phyloP scores from a whole-genome alignment of 2,113 vertebrate species.

The Antennarius striatus region DNA sequence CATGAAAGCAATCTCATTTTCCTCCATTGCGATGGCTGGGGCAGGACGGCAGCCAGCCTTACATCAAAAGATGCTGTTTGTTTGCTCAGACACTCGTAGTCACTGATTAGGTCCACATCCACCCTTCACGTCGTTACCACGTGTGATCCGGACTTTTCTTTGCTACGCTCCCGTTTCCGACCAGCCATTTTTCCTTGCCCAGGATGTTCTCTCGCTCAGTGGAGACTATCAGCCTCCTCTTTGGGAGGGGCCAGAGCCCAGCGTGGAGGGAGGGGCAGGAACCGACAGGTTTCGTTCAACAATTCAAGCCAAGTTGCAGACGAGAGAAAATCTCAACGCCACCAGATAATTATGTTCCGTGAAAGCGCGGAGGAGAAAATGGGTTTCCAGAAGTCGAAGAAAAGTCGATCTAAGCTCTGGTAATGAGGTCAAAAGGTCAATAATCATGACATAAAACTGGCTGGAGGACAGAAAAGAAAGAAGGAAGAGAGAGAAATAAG shows the following conservation, averaged over 20 bases:
- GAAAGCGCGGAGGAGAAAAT: constrained; percentile 14
- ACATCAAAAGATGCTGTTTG: constrained; percentile 66
- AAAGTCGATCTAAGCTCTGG: constrained; percentile 41
- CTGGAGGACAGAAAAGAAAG: constrained; percentile 7
- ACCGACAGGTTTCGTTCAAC: too few relatives aligned
- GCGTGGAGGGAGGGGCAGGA: too few relatives aligned
- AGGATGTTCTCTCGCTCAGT: too few relatives aligned
- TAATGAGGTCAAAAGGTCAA: constrained; percentile 47
- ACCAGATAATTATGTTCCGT: constrained; percentile 24
- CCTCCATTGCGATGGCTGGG: constrained; percentile 53
- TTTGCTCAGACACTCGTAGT: constrained; percentile 57
- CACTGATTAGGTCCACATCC: constrained; percentile 62
- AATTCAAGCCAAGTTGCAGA: constrained; percentile 14
- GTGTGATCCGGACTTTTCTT: constrained; percentile 52
- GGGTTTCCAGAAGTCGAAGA: constrained; percentile 38
- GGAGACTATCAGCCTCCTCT: too few relatives aligned
- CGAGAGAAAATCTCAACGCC: constrained; percentile 4
- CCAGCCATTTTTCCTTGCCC: too few relatives aligned
- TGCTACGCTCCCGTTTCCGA: neutral
- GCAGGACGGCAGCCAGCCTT: constrained; percentile 22
- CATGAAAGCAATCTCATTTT: constrained; percentile 68
- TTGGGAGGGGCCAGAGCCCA: too few relatives aligned
- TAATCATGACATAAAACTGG: constrained; percentile 22
- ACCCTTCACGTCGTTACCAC: constrained; percentile 23
- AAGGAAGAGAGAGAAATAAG: neutral